A percentile compares a stretch with the other conserved stretches of the same genome.
phyloP scores from a whole-genome alignment of 2,113 vertebrate species.

The Oncorhynchus nerka region DNA sequence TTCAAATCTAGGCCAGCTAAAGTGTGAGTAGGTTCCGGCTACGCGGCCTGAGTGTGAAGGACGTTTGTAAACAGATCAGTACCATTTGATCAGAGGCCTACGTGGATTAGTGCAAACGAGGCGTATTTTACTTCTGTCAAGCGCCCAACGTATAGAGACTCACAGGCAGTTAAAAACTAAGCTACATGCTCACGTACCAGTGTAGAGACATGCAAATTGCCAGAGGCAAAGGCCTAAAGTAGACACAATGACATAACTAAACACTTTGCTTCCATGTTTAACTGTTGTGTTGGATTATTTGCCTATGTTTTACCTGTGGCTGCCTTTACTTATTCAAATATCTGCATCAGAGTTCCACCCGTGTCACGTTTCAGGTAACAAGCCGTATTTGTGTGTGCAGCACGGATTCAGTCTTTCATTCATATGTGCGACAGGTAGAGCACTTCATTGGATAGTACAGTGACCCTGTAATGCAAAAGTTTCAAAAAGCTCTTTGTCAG shows the following conservation, averaged over 20 bases:
- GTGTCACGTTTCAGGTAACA: not conserved
- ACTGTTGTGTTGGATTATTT: not conserved
- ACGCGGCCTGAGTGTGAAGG: conserved; percentile 30
- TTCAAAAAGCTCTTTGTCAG: not conserved
- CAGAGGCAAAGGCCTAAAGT: conserved; percentile 5
- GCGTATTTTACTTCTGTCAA: not conserved
- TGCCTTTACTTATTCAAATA: not conserved
- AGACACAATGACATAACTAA: not conserved
- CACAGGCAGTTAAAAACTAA: no score
- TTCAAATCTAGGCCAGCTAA: conserved; percentile 17
- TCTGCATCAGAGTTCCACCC: not conserved
- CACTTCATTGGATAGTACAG: not conserved
- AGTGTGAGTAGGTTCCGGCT: not conserved
- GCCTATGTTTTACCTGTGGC: not conserved
- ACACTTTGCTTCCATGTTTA: not conserved
- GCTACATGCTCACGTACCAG: no score
- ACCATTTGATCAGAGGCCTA: conserved; percentile 45
- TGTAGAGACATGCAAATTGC: not conserved
- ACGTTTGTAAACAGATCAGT: conserved; percentile 41
- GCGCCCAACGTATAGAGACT: no score
- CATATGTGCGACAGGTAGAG: not conserved
- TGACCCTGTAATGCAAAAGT: not conserved
- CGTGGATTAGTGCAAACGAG: conserved; percentile 43
- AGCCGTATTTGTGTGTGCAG: not conserved
- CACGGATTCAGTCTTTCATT: not conserved